Evolutionary conservation across 2,888 invertebrate species (phyloP), one percentile per base, ranked within the genome.

Genomic region (Buathra laborator): DNA sequence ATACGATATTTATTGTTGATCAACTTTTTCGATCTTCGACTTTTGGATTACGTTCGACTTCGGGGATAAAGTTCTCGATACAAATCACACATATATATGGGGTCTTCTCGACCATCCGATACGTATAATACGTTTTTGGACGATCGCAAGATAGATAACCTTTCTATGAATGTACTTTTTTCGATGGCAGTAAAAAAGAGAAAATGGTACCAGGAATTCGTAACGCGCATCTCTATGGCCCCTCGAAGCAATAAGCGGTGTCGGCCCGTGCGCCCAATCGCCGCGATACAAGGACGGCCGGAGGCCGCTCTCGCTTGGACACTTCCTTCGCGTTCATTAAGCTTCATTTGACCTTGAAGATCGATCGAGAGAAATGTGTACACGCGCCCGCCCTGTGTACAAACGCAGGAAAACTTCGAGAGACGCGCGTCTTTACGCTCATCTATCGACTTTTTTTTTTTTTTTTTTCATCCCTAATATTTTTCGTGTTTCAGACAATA

Each of bases 261-360:
- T 12, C 29, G 32, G 19, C 16, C 7, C 48, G 62, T 48, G 64
- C 64, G 64, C 48, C 9, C 62, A 44, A 66, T 66, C 66, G 64
- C 37, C 46, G 75, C 72, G 66, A 66, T 59, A 51, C 84, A 84
- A 85, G 85, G 83, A 85, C 83, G 83, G 76, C 46, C 85, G 79
- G 76, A 80, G 86, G 81, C 70, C 79, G 80, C 72, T 72, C 84
- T 53, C 67, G 59, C 77, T 59, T 62, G 77, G 78, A 86, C 84
- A 74, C 84, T 78, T 77, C 81, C 81, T 71, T 75, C 68, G 74
- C 83, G 86, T 84, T 83, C 84, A 81, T 84, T 81, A 79, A 79
- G 86, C 74, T 86, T 84, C 66, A 66, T 70, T 86, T 84, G 86
- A 86, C 86, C 86, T 86, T 86, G 86, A 86, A 64, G 59, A 56